Evolutionary conservation across 2,888 invertebrate genomes (phyloP).

Genomic region (Tenthredo livida): DNA sequence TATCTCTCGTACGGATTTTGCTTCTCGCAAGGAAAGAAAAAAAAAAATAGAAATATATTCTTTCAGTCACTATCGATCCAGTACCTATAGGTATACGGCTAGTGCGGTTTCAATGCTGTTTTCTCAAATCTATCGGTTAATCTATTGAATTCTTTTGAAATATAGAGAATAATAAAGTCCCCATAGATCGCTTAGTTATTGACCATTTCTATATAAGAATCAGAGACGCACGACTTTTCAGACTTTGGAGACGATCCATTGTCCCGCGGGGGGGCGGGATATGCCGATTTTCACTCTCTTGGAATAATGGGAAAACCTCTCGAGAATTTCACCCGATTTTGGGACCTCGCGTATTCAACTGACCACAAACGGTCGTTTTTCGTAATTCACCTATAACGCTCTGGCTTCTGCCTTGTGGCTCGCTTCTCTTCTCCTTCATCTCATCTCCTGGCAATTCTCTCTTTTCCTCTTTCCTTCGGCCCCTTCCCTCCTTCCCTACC

Average conservation of each 20-base stretch:
- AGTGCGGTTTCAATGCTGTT: not conserved
- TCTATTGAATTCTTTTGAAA: conserved; percentile 38
- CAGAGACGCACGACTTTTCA: conserved; percentile 24
- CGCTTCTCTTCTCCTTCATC: not conserved
- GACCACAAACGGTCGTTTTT: conserved; percentile 51
- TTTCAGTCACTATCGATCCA: not conserved
- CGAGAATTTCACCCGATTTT: conserved; percentile 43
- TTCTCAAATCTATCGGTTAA: conserved; percentile 26
- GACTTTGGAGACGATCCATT: not conserved
- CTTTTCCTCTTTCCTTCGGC: not conserved
- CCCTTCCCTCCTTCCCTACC: not conserved
- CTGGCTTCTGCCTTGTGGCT: conserved; percentile 27
- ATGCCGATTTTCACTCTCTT: conserved; percentile 6
- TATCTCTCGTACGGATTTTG: not conserved
- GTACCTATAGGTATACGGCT: not conserved
- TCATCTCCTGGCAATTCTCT: conserved; percentile 2
- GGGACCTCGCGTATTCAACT: conserved; percentile 26
- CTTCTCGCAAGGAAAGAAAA: not conserved
- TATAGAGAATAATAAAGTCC: conserved; percentile 33
- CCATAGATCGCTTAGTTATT: conserved; percentile 12
- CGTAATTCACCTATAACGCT: conserved; percentile 5
- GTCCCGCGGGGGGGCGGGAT: conserved; percentile 32
- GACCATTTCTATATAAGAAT: conserved; percentile 12
- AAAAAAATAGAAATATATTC: not conserved
- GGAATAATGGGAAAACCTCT: conserved; percentile 39